Percentiles rank a stretch among this genome's conserved stretches.
Conservation (phyloP, 92 coral and sea anemone species). For the Chrysogorgia sp. region DNA sequence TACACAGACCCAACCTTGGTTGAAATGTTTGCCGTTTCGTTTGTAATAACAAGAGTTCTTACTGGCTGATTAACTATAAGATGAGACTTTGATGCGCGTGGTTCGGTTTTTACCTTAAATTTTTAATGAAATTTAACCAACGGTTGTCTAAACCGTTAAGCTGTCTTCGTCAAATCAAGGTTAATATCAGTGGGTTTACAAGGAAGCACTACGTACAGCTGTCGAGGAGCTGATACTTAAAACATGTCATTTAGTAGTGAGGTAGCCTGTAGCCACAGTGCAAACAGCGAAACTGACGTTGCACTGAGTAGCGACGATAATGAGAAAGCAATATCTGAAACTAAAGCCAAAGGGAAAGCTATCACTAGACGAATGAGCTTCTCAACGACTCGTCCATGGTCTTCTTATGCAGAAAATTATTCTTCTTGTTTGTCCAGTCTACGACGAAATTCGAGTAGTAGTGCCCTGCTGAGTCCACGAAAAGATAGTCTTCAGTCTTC, state of each 20-base stretch:
- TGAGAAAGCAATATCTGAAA: conserved; percentile 13
- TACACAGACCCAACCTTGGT: conserved; percentile 12
- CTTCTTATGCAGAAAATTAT: conserved; percentile 33
- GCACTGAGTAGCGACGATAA: background rate
- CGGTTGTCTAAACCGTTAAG: conserved; percentile 13
- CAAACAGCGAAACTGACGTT: background rate
- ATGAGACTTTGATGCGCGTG: background rate
- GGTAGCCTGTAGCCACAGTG: background rate
- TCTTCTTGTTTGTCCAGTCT: conserved; percentile 39
- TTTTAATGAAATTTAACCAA: conserved; percentile 20
- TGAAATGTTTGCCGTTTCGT: background rate
- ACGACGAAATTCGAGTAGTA: conserved; percentile 16
- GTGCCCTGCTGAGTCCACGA: background rate
- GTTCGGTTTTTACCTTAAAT: conserved; percentile 14
- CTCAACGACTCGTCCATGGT: conserved; percentile 42
- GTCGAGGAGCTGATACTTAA: background rate
- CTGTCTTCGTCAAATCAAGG: background rate
- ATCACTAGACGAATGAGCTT: conserved; percentile 37
- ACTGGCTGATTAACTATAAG: background rate
- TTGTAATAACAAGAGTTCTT: background rate
- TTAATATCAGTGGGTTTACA: background rate
- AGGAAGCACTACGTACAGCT: background rate
- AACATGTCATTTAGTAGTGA: background rate
- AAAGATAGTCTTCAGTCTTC: conserved; percentile 21
- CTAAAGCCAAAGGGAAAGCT: background rate